Percentiles rank a stretch among this genome's conserved stretches.
Conservation (phyloP, 2,113 vertebrate genomes). For the Halichoerus grypus region DNA sequence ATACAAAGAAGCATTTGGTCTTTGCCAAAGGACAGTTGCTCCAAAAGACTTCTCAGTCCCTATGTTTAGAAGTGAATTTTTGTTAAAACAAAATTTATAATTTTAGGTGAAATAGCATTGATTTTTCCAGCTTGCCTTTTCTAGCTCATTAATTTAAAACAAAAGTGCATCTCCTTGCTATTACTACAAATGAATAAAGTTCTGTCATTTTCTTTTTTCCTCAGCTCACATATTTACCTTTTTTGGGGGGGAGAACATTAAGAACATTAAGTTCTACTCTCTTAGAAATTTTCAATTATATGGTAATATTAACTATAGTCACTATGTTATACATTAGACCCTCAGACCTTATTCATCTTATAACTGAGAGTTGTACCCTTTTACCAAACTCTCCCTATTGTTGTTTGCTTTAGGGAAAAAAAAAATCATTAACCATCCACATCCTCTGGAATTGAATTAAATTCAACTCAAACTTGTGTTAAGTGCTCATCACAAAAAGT, state of each 20-base stretch:
- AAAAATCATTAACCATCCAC: background rate
- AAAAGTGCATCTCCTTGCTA: background rate
- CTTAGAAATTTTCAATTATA: background rate
- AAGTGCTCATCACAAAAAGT: background rate
- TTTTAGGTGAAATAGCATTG: background rate
- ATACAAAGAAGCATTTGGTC: conserved; percentile 36
- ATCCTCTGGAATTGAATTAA: conserved; percentile 44
- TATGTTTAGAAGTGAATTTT: conserved; percentile 20
- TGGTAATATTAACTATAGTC: background rate
- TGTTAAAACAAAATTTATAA: conserved; percentile 40
- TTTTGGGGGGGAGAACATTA: background rate
- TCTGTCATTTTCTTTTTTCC: background rate
- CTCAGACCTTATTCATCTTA: background rate
- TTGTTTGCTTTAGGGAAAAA: background rate
- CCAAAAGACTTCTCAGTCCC: conserved; percentile 12
- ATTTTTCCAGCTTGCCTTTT: conserved; percentile 43
- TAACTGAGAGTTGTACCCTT: background rate
- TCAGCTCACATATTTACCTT: background rate
- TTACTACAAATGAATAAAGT: conserved; percentile 37
- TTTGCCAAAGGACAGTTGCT: conserved; percentile 2
- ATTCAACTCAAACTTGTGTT: background rate
- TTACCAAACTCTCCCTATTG: background rate
- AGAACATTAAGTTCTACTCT: background rate
- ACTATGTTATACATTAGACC: background rate
- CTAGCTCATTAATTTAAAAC: background rate